Evolutionary conservation across 2,888 invertebrate species (phyloP), one percentile per base, ranked within the genome.

Genomic region (Pyrrhia umbra): DNA sequence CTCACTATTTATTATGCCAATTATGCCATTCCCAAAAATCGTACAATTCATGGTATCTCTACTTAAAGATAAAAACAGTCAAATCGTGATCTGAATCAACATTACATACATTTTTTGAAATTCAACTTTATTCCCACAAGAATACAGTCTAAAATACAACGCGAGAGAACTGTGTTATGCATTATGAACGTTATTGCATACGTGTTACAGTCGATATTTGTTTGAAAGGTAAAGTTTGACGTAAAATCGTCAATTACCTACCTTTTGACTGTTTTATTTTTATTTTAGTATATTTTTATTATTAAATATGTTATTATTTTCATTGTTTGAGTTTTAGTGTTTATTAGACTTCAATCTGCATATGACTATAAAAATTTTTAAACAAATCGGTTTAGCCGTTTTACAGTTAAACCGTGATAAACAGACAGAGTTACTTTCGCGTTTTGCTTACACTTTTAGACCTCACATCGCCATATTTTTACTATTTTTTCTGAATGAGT

Each of bases 21-120:
- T 2, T 10, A 16, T 34, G 1, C 18, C 16, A 57, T 27, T 57
- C 56, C 51, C 20, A 13, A 50, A 40, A 49, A 23, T 8, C 0
- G 15, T 8, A 46, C 43, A 58, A 49, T 6, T 54, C 50, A 63
- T 54, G 54, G 65, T 47, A 16, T 15, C 59, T 52, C 23, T 6
- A 34, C 15, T 43, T 10, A 18, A 62, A 47, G 43, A 59, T 62
- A 72, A 72, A 65, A 67, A 68, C 68, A 58, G 50, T 27, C 47
- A 57, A 58, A 56, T 15, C 68, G 62, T 54, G 59, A 56, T 55
- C 55, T 6, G 63, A 72, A 67, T 67, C 46, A 23, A 54, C 27
- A 13, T 23, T 6, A 15, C 30, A 4, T 13, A 0, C 3, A 18
- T 30, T 21, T 50, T 37, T 39, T 13, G 10, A 73, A 50, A 51